These are phyloP conservation scores for Sternarchorhynchus goeldii DNA, from an alignment of 2,797 vertebrate species.

Conservation along the genomic window DNA sequence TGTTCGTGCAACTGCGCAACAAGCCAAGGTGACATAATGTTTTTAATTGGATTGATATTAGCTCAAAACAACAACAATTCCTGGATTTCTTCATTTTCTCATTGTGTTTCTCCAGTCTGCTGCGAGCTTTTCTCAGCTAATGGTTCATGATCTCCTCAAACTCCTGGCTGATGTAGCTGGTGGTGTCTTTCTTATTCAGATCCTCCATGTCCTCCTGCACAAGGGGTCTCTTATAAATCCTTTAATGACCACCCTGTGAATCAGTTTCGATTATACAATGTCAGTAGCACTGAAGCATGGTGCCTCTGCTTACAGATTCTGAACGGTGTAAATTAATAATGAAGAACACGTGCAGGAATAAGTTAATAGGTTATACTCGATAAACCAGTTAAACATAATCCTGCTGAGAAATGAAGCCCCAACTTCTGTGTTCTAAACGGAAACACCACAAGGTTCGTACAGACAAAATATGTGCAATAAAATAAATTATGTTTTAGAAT, in stretches of 20 bases:
- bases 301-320: not conserved
- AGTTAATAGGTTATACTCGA: slow-evolving; percentile 72
- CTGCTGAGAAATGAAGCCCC: slow-evolving; percentile 86
- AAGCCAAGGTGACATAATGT: not conserved
- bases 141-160: slow-evolving; percentile 77
- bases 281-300: no score
- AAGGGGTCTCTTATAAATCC: slow-evolving; percentile 84
- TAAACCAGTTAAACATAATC: slow-evolving; percentile 89
- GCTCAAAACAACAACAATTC: not conserved
- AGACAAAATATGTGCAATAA: not conserved
- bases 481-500: not conserved
- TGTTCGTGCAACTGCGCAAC: no score
- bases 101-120: slow-evolving; percentile 64
- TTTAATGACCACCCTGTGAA: slow-evolving; percentile 76
- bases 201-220: slow-evolving; percentile 92
- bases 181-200: slow-evolving; percentile 70
- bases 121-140: slow-evolving; percentile 73
- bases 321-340: not conserved
- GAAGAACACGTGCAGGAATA: slow-evolving; percentile 30
- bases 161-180: slow-evolving; percentile 55
- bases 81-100: slow-evolving; percentile 53
- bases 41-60: not conserved
- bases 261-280: no score
- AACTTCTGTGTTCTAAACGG: slow-evolving; percentile 81
- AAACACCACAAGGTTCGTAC: slow-evolving; percentile 43